phyloP scores from a whole-genome alignment of 2,888 invertebrate species.

The Agriopis marginaria region DNA sequence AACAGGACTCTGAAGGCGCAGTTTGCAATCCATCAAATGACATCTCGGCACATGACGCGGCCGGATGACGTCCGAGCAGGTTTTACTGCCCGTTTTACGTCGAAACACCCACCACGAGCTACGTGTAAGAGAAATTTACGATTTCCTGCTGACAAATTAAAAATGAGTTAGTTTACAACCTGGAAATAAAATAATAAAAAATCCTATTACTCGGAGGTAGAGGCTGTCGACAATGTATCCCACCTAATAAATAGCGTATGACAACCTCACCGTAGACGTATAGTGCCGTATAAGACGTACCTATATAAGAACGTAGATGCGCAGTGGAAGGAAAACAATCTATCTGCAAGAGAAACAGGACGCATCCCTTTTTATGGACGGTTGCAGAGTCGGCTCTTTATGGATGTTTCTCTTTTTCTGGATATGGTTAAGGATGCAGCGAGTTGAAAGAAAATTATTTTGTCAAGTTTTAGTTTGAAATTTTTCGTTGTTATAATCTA shows the following conservation, averaged over 20 bases:
- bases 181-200: slow-evolving; percentile 78
- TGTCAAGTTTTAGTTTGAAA: too few species aligned
- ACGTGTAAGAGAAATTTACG: slow-evolving; percentile 77
- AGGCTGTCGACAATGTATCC: slow-evolving; percentile 75
- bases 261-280: slow-evolving; percentile 63
- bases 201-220: slow-evolving; percentile 75
- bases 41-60: slow-evolving; percentile 54
- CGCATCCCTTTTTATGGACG: slow-evolving; percentile 77
- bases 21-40: slow-evolving; percentile 61
- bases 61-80: slow-evolving; percentile 53
- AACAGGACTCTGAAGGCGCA: slow-evolving; percentile 39
- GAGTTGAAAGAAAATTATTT: slow-evolving; percentile 53
- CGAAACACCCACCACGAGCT: slow-evolving; percentile 57
- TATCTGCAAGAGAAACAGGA: slow-evolving; percentile 74
- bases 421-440: slow-evolving; percentile 54
- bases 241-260: slow-evolving; percentile 81
- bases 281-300: slow-evolving; percentile 7
- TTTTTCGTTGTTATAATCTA: too few species aligned
- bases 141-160: slow-evolving; percentile 79
- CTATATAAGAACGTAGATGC: slow-evolving; percentile 41
- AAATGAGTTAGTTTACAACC: slow-evolving; percentile 82
- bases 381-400: slow-evolving; percentile 63
- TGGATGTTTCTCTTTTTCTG: slow-evolving; percentile 59
- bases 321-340: slow-evolving; percentile 76
- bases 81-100: slow-evolving; percentile 74